phyloP scores from a whole-genome alignment of 2,797 vertebrate species.

The Cichlasoma orientale region DNA sequence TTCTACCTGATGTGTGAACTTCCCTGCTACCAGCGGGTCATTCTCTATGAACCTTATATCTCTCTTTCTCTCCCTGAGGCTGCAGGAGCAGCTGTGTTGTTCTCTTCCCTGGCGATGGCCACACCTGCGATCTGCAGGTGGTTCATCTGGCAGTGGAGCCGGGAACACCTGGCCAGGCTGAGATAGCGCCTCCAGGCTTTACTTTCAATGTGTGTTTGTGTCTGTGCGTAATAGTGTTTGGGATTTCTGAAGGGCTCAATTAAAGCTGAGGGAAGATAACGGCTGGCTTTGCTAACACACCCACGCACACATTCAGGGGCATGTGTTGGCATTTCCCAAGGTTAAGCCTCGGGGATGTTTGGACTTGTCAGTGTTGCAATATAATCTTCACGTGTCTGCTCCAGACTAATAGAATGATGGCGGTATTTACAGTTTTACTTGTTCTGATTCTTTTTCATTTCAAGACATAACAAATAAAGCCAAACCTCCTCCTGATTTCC shows the following conservation, averaged over 20 bases:
- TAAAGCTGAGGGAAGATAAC: conserved; percentile 75
- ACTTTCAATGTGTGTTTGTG: conserved; percentile 32
- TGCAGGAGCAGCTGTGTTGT: conserved; percentile 87
- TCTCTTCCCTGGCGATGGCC: conserved; percentile 67
- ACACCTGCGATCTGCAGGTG: conserved; percentile 91
- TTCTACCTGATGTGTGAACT: conserved; percentile 39
- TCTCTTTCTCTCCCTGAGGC: conserved; percentile 67
- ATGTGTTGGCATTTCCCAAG: conserved; percentile 75
- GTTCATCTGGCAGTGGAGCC: conserved; percentile 83
- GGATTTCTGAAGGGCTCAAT: conserved; percentile 74
- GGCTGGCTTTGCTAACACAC: conserved; percentile 51
- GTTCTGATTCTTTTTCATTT: conserved; percentile 17
- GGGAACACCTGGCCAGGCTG: conserved; percentile 84
- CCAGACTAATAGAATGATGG: not conserved
- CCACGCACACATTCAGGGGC: conserved; percentile 29
- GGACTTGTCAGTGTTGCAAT: conserved; percentile 71
- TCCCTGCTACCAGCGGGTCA: conserved; percentile 58
- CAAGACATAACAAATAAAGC: conserved; percentile 42
- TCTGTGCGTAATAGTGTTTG: conserved; percentile 39
- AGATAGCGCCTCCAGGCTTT: conserved; percentile 70
- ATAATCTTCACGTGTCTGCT: conserved; percentile 22
- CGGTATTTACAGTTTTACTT: conserved; percentile 33
- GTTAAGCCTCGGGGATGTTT: conserved; percentile 73
- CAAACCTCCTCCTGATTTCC: not conserved
- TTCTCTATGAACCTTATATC: conserved; percentile 58